phyloP scores from a whole-genome alignment of 2,113 vertebrate species.

The Chloebia gouldiae region DNA sequence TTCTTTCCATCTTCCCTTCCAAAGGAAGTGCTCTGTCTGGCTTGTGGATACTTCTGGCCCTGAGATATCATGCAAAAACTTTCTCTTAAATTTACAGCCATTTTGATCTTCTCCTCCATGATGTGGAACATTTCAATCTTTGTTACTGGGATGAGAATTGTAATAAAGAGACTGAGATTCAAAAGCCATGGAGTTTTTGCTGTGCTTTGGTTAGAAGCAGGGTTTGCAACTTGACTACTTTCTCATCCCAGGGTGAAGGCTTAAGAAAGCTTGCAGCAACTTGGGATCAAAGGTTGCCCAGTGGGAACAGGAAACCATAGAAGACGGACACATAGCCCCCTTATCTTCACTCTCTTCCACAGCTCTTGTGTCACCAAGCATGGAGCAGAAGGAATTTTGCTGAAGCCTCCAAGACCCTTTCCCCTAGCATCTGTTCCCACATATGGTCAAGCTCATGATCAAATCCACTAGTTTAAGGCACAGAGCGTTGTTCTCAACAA shows the following conservation, averaged over 20 bases:
- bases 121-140: background rate
- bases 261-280: background rate
- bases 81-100: background rate
- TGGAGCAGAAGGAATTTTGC: background rate
- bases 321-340: fast-evolving
- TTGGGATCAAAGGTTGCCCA: background rate
- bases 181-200: background rate
- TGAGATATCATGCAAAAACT: background rate
- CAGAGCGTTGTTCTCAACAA: background rate
- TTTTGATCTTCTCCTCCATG: background rate
- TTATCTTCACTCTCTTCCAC: background rate
- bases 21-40: background rate
- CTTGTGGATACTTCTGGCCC: background rate
- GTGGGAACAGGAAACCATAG: background rate
- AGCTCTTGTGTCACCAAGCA: background rate
- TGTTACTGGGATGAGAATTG: background rate
- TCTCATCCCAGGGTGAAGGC: background rate
- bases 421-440: background rate
- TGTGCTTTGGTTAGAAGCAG: background rate
- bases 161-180: background rate
- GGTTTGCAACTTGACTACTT: background rate
- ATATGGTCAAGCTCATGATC: background rate
- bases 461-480: background rate
- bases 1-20: background rate
- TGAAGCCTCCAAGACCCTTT: background rate